These are phyloP conservation scores for Drosophila albomicans DNA, from an alignment of 1,140 invertebrate genomes.

Conservation along the genomic window DNA sequence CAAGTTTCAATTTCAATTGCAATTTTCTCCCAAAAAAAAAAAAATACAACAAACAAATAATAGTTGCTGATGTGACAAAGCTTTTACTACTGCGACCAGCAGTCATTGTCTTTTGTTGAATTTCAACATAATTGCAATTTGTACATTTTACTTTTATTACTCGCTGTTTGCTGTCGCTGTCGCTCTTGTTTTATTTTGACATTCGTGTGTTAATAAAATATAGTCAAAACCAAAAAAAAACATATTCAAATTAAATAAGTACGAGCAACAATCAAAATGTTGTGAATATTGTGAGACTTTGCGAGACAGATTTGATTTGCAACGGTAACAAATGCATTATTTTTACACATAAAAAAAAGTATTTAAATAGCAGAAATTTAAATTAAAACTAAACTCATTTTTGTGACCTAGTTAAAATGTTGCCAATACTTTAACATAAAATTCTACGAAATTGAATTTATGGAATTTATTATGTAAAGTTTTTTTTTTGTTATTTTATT, in stretches of 20 bases:
- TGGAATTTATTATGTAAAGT: too few species aligned
- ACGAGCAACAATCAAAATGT: not conserved
- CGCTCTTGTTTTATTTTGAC: slow-evolving; percentile 28
- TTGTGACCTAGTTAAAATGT: too few species aligned
- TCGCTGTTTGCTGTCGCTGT: not conserved
- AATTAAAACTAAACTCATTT: too few species aligned
- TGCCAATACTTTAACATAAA: too few species aligned
- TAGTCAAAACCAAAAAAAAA: slow-evolving; percentile 6
- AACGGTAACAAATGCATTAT: not conserved
- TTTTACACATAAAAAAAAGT: too few species aligned
- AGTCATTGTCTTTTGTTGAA: slow-evolving; percentile 27
- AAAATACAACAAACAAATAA: not conserved
- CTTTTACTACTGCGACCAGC: not conserved
- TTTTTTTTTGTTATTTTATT: too few species aligned
- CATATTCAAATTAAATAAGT: not conserved
- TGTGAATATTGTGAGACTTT: not conserved
- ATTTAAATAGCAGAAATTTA: too few species aligned
- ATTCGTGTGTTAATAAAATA: slow-evolving; percentile 57
- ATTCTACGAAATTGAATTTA: too few species aligned
- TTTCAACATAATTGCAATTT: slow-evolving; percentile 61
- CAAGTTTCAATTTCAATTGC: slow-evolving; percentile 29
- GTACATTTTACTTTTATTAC: slow-evolving; percentile 24
- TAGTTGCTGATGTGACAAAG: slow-evolving; percentile 36
- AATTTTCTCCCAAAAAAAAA: not conserved
- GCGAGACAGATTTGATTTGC: not conserved